Conservation (phyloP, 2,113 vertebrate genomes). For the Pteruthius melanotis region DNA sequence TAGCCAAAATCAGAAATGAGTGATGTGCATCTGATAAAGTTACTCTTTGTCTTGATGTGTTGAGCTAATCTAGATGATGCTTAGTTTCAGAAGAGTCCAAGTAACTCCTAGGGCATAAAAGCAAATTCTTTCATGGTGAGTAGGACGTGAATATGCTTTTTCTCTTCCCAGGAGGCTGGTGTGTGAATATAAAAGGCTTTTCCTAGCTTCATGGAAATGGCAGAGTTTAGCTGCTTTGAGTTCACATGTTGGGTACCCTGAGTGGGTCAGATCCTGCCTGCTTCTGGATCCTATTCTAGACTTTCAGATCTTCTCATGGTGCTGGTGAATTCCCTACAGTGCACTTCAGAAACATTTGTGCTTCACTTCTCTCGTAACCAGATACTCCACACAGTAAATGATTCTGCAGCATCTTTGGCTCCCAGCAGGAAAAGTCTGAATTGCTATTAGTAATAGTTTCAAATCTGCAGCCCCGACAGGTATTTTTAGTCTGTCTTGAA, state of each 20-base stretch:
- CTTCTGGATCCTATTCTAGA: neutral
- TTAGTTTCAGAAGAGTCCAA: neutral
- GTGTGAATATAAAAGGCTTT: neutral
- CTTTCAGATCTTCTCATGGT: neutral
- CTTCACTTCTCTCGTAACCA: neutral
- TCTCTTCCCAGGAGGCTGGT: neutral
- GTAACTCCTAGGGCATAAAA: neutral
- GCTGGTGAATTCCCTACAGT: neutral
- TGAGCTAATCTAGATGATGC: neutral
- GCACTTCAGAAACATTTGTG: neutral
- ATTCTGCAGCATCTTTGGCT: slow-evolving; percentile 38
- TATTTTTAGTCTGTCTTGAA: slow-evolving; percentile 78
- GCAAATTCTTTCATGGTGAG: neutral
- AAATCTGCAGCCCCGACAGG: slow-evolving; percentile 64
- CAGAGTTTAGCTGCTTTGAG: neutral
- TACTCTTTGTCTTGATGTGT: neutral
- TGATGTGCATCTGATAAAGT: neutral
- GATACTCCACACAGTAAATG: slow-evolving; percentile 23
- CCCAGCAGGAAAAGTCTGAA: slow-evolving; percentile 65
- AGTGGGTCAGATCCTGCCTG: neutral
- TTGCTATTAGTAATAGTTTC: slow-evolving; percentile 59
- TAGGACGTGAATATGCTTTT: neutral
- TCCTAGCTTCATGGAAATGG: neutral
- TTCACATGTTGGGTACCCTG: neutral
- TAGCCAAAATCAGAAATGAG: neutral